Evolutionary conservation across 2,888 invertebrate species (phyloP).

Genomic region (Chrysolina americana): DNA sequence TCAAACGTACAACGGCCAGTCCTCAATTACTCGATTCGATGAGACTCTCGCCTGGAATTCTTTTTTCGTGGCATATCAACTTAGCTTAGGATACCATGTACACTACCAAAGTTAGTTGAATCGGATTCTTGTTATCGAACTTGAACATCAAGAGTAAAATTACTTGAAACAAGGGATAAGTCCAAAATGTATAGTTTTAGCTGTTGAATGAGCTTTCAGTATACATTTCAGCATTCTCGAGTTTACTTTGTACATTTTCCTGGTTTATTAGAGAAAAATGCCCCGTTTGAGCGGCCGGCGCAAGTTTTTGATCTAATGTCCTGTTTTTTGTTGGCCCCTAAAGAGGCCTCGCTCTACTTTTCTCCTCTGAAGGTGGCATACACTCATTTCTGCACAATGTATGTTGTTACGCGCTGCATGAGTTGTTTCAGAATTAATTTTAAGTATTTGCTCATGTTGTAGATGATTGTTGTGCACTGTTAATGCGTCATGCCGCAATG

Average conservation of each 20-base stretch:
- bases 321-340: slow-evolving; percentile 49
- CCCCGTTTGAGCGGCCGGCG: slow-evolving; percentile 42
- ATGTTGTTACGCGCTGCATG: slow-evolving; percentile 65
- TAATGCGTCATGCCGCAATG: slow-evolving; percentile 67
- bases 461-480: slow-evolving; percentile 67
- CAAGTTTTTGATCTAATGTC: slow-evolving; percentile 36
- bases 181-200: background rate
- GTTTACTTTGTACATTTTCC: slow-evolving; percentile 35
- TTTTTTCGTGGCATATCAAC: slow-evolving; percentile 39
- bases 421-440: slow-evolving; percentile 65
- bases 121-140: background rate
- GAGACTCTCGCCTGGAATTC: slow-evolving; percentile 14
- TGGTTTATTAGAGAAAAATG: slow-evolving; percentile 34
- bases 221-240: background rate
- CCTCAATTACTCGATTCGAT: background rate
- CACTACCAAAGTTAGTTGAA: slow-evolving; percentile 14
- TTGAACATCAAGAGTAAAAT: background rate
- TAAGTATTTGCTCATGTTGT: slow-evolving; percentile 69
- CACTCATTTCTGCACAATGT: slow-evolving; percentile 61
- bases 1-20: background rate
- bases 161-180: background rate
- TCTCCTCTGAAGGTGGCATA: slow-evolving; percentile 25
- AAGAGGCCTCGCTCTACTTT: slow-evolving; percentile 52
- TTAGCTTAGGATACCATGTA: slow-evolving; percentile 32
- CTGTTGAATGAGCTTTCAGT: no score